A percentile compares a stretch with the other conserved stretches of the same genome.
phyloP scores from a whole-genome alignment of 2,888 invertebrate genomes.

The Chironomus tentans region DNA sequence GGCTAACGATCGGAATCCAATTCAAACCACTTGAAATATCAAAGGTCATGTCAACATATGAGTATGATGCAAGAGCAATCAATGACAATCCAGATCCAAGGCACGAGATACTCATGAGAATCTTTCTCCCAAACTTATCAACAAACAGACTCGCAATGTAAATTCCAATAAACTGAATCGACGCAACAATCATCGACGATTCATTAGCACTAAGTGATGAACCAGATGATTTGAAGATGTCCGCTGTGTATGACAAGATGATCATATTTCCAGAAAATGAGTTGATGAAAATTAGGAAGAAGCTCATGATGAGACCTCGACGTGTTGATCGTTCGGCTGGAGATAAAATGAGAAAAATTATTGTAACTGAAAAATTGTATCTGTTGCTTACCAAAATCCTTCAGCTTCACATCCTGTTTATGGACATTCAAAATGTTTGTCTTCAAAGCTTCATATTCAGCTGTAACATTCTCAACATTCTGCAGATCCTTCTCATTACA shows the following conservation, averaged over 20 bases:
- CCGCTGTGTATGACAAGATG: constrained; percentile 29
- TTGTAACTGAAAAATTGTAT: neutral
- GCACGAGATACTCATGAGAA: constrained; percentile 22
- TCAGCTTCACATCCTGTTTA: constrained; percentile 3
- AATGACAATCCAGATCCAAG: neutral
- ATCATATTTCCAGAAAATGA: constrained; percentile 29
- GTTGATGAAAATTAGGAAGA: constrained; percentile 28
- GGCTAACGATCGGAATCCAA: constrained; percentile 30
- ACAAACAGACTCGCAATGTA: constrained; percentile 29
- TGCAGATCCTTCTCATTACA: constrained; percentile 16
- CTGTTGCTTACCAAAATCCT: constrained; percentile 29
- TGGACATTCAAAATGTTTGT: neutral
- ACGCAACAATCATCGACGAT: constrained; percentile 29
- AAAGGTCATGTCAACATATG: neutral
- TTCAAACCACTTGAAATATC: neutral
- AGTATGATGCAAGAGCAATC: neutral
- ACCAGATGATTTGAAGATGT: constrained; percentile 29
- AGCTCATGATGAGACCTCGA: constrained; percentile 21
- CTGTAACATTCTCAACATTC: neutral
- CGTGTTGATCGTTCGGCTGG: constrained; percentile 18
- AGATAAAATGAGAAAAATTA: neutral
- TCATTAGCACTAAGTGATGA: constrained; percentile 29
- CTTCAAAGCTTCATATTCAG: neutral
- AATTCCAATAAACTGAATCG: constrained; percentile 29
- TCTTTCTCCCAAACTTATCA: constrained; percentile 29